Evolutionary conservation across 2,888 invertebrate genomes (phyloP).

Genomic region (Acleris holmiana): DNA sequence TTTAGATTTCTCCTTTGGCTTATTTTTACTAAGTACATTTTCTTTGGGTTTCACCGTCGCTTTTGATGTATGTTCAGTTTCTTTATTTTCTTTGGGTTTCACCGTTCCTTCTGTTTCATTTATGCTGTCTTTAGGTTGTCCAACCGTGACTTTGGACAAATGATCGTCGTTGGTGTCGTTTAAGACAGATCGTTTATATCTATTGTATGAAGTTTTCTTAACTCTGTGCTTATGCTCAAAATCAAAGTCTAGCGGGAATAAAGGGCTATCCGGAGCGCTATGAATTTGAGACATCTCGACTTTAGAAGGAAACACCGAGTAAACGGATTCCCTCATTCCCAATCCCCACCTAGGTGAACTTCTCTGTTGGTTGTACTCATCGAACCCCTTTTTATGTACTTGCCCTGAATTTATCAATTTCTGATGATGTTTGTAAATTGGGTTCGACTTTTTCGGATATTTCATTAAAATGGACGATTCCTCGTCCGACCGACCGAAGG

Average conservation of each 20-base stretch:
- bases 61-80: too few species aligned
- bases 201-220: slow-evolving; percentile 55
- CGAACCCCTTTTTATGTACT: too few species aligned
- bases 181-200: slow-evolving; percentile 12
- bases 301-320: not conserved
- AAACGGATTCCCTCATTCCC: not conserved
- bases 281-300: not conserved
- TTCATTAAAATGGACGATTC: slow-evolving; percentile 13
- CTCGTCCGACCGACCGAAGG: slow-evolving; percentile 31
- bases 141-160: not conserved
- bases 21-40: too few species aligned
- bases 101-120: too few species aligned
- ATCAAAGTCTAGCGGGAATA: slow-evolving; percentile 49
- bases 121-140: too few species aligned
- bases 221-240: slow-evolving; percentile 51
- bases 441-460: slow-evolving; percentile 27
- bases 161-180: not conserved
- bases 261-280: slow-evolving; percentile 54
- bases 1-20: too few species aligned
- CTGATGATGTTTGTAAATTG: not conserved
- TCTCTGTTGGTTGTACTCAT: too few species aligned
- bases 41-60: too few species aligned
- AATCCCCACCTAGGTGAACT: not conserved
- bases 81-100: too few species aligned
- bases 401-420: slow-evolving; percentile 18